Percentiles rank a stretch among this genome's conserved stretches.
Evolutionary conservation across 1,140 invertebrate genomes (phyloP).

Genomic region (Drosophila funebris): DNA sequence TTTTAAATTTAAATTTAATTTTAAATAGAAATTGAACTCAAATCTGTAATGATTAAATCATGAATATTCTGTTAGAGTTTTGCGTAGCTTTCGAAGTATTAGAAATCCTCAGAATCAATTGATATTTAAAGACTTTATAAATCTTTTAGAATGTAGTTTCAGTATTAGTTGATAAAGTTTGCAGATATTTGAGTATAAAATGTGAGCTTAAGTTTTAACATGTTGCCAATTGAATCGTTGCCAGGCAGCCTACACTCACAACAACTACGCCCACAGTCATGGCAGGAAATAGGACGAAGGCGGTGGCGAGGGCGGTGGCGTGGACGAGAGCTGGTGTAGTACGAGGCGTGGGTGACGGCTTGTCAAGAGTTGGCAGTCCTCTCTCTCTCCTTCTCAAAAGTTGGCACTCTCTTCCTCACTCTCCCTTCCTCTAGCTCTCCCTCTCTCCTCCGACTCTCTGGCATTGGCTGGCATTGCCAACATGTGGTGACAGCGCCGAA

Average conservation of each 20-base stretch:
- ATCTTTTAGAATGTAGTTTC: not conserved
- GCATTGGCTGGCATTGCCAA: constrained; percentile 11
- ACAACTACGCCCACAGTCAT: not conserved
- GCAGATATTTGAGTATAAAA: not conserved
- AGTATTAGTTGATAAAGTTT: not conserved
- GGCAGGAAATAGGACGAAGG: not conserved
- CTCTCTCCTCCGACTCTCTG: constrained; percentile 3
- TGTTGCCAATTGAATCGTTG: constrained; percentile 7
- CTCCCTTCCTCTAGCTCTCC: not conserved
- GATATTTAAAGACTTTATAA: not conserved
- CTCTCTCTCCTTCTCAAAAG: not conserved
- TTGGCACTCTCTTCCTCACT: too few relatives aligned
- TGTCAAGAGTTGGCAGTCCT: not conserved
- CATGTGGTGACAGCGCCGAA: constrained; percentile 75
- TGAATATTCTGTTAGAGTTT: too few relatives aligned
- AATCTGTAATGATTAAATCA: too few relatives aligned
- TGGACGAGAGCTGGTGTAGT: constrained; percentile 6
- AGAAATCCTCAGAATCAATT: not conserved
- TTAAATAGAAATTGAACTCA: too few relatives aligned
- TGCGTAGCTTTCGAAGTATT: too few relatives aligned
- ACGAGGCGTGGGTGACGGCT: constrained; percentile 4
- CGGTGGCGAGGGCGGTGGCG: not conserved
- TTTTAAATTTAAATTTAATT: too few relatives aligned
- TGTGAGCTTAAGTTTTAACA: constrained; percentile 1
- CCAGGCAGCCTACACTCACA: constrained; percentile 1